Conservation (phyloP, 1,140 invertebrate species). For the Nebria ingens region DNA sequence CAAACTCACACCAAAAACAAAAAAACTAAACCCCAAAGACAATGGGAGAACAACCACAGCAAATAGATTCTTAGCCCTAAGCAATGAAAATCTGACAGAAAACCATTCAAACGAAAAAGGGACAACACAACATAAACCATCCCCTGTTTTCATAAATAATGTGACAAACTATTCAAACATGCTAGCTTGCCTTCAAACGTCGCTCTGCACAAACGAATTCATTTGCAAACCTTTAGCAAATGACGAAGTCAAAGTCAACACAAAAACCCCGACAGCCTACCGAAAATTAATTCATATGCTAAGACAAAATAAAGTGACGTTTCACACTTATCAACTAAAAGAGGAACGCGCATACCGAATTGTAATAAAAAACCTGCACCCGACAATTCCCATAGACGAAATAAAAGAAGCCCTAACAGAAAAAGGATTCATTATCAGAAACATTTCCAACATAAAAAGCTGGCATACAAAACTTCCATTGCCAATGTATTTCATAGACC, state of each 20-base stretch:
- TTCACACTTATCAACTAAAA: constrained; percentile 12
- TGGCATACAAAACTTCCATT: constrained; percentile 20
- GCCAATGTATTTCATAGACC: constrained; percentile 25
- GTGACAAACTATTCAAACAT: no score
- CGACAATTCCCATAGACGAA: constrained; percentile 17
- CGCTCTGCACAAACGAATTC: no score
- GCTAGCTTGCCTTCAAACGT: no score
- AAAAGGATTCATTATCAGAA: constrained; percentile 5
- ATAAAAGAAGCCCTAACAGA: constrained; percentile 12
- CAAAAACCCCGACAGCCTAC: background rate
- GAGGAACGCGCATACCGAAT: constrained; percentile 16
- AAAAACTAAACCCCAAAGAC: no score
- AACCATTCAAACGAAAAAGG: no score
- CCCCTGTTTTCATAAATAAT: no score
- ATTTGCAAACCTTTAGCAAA: constrained; percentile 8
- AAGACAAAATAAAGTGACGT: constrained; percentile 12
- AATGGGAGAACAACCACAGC: no score
- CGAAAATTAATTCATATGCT: background rate
- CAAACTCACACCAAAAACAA: no score
- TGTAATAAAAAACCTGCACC: constrained; percentile 21
- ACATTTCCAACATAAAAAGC: constrained; percentile 16
- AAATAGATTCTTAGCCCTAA: no score
- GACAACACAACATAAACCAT: no score
- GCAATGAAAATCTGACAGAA: no score
- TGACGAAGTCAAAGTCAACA: constrained; percentile 11